phyloP scores from a whole-genome alignment of 2,113 vertebrate genomes.

The Brachionichthys hirsutus region DNA sequence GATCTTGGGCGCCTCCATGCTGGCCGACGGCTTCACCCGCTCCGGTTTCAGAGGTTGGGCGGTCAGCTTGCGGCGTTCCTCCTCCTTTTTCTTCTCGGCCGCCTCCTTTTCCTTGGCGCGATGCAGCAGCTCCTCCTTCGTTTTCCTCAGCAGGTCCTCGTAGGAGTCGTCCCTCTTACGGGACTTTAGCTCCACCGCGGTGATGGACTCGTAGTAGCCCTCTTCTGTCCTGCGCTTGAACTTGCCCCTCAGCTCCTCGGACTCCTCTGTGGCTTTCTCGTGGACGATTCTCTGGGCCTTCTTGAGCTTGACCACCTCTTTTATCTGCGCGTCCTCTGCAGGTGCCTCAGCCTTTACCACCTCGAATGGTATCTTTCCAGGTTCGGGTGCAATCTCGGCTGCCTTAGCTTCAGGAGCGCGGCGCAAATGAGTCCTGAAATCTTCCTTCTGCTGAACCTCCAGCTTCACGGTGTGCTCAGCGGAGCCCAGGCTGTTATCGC shows the following conservation, averaged over 20 bases:
- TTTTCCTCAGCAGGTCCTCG: slow-evolving; percentile 92
- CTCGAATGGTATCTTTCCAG: slow-evolving; percentile 86
- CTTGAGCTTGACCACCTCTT: slow-evolving; percentile 91
- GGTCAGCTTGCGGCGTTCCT: slow-evolving; percentile 83
- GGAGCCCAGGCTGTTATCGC: slow-evolving; percentile 90
- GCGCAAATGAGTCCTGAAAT: slow-evolving; percentile 91
- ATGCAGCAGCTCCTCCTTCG: slow-evolving; percentile 95
- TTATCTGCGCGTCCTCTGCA: slow-evolving; percentile 76
- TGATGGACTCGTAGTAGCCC: slow-evolving; percentile 97
- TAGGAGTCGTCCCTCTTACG: slow-evolving; percentile 95
- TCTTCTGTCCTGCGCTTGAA: slow-evolving; percentile 98
- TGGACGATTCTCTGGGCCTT: slow-evolving; percentile 90
- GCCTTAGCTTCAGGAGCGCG: slow-evolving; percentile 87
- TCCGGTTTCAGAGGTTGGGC: slow-evolving; percentile 89
- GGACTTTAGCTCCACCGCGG: slow-evolving; percentile 94
- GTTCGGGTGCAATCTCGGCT: slow-evolving; percentile 71
- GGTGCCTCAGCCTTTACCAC: slow-evolving; percentile 88
- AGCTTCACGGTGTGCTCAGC: slow-evolving; percentile 89
- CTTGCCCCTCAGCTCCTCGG: slow-evolving; percentile 93
- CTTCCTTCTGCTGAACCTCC: slow-evolving; percentile 91
- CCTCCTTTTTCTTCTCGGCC: slow-evolving; percentile 88
- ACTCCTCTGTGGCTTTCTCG: slow-evolving; percentile 89
- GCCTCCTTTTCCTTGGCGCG: slow-evolving; percentile 88
- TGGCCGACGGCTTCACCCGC: slow-evolving; percentile 87
- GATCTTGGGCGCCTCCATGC: slow-evolving; percentile 97